Evolutionary conservation across 2,888 invertebrate species (phyloP).

Genomic region (Acronicta aceris): DNA sequence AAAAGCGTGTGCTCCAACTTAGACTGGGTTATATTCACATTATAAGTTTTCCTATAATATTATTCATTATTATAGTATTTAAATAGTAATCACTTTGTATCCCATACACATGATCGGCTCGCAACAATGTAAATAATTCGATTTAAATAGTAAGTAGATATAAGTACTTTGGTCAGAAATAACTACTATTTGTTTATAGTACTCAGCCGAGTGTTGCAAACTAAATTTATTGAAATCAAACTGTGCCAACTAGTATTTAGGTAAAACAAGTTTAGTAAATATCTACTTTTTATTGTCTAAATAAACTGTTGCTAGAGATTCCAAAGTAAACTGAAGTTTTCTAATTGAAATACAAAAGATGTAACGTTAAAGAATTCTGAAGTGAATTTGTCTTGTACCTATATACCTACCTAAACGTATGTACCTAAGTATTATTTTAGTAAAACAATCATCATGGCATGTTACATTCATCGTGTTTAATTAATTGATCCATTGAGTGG

Average conservation of each 20-base stretch:
- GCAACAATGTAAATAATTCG: constrained; percentile 13
- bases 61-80: no score
- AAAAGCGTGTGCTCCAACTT: no score
- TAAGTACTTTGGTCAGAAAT: constrained; percentile 12
- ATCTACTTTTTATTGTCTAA: constrained; percentile 5
- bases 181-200: constrained; percentile 19
- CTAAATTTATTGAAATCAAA: constrained; percentile 22
- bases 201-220: constrained; percentile 8
- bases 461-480: constrained; percentile 2
- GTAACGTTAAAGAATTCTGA: neutral
- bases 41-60: no score
- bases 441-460: neutral
- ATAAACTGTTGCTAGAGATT: constrained; percentile 5
- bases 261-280: constrained; percentile 17
- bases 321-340: neutral
- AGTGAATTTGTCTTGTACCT: no score
- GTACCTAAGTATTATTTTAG: no score
- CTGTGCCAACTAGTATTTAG: constrained; percentile 24
- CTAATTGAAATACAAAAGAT: neutral
- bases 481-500: constrained; percentile 16
- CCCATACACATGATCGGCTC: neutral
- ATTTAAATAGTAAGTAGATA: constrained; percentile 5
- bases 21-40: no score
- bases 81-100: neutral
- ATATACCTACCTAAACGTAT: no score